Base-by-base conservation (phyloP, 2,113 vertebrate genomes). In the Megaceryle torquata region DNA sequence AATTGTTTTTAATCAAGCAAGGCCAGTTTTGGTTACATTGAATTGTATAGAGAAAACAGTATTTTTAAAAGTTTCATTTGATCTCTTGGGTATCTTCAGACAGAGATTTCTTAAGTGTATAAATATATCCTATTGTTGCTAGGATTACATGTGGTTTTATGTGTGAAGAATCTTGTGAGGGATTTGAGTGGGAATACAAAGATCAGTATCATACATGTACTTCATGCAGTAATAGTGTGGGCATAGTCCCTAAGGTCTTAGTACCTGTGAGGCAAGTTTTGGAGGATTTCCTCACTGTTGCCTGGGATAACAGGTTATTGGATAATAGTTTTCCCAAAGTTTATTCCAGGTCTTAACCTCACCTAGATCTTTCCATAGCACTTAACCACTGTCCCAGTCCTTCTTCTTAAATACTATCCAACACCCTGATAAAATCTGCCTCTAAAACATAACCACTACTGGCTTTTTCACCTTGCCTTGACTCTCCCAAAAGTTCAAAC, bases 1-100 rank as follows among this genome's bases (percentile, higher is more conserved):
- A 60, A 84, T 91, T 80, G 84, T 71, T 96, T 95, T 95, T 65
- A 93, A 88, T 89, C 88, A 83, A 86, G 63, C 48, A 82, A 88
- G 65, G 43, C 57, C 51, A 25, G 48, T 54, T 96, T 57, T 78
- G 89, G 65, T 82, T 89, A 75, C 8, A 6, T 6, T 57, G 41
- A 84, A 84, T 15, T 35, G 11, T n/a, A 39, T 17, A 56, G 24
- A 53, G 53, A 13, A 10, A 5, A 8, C 69, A 69, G 67, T 70
- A 65, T 35, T 86, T 93, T 17, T 57, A 17, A 65, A 57, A 68
- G 63, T 50, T 71, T 71, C 43, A 39, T 31, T 56, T 80, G 33
- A 44, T 83, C 44, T 64, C 43, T 92, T 12, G 71, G 51, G 39
- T n/a, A 15, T 72, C 53, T 69, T 65, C 39, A 67, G 31, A 18